Base-by-base conservation (phyloP, 2,888 invertebrate genomes). In the Pyrrhia umbra region DNA sequence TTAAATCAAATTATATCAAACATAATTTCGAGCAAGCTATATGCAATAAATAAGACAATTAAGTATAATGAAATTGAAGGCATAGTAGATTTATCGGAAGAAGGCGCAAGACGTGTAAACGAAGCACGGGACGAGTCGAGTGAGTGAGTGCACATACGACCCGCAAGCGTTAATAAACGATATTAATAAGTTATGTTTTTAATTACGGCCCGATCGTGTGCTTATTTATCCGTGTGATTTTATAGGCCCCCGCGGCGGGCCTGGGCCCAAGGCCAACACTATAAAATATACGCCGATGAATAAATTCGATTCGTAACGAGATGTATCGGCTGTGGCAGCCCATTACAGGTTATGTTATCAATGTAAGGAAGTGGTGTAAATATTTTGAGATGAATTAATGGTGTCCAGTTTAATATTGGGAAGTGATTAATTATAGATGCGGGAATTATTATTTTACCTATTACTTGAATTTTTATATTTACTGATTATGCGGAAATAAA, bases 181-280 rank as follows among this genome's bases (percentile, higher is more conserved):
- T 92, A 93, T 93, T 94, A 93, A 92, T 92, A 94, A 94, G 93
- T 94, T 94, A 94, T 92, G 92, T 91, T 94, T 94, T 95, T 94
- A 94, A 95, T 94, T 95, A 94, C 87, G 88, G 80, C 76, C 77
- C 89, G 90, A 94, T 95, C 90, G 85, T 85, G 75, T 81, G 85
- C 85, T 93, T 94, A 94, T 94, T 93, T 94, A 94, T 94, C 90
- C 92, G 92, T 88, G 93, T 93, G 92, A 94, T 93, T 94, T 94
- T 93, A 94, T 95, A 87, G 91, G 86, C 89, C 93, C 94, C 93
- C 83, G 92, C 87, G 93, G 94, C 94, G 90, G 83, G 27, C 67
- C 45, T 50, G 66, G 80, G 84, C 84, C 79, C 75, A 82, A 84
- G 74, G 84, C 76, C 85, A 87, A 88, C 90, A 90, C 90, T 91